Percentiles rank a stretch among this genome's conserved stretches.
Evolutionary conservation across 53 echinoderm and acorn worm genomes (phyloP).

Genomic region (Apostichopus leukothele): DNA sequence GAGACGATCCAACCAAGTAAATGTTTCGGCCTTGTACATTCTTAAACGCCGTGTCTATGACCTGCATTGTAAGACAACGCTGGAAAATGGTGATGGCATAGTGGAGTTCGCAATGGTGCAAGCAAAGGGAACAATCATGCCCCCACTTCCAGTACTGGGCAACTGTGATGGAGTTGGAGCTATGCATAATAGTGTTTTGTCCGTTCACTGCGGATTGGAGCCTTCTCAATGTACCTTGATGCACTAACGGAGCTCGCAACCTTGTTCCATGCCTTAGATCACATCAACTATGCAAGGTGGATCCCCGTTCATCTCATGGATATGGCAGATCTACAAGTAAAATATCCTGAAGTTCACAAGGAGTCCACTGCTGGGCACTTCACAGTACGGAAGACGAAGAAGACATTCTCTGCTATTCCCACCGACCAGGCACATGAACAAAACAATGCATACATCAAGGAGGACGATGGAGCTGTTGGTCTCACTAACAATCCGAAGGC

Average conservation of each 20-base stretch:
- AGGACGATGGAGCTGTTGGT: slow-evolving; percentile 33
- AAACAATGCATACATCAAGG: slow-evolving; percentile 30
- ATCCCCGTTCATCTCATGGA: slow-evolving; percentile 51
- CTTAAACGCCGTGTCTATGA: not conserved
- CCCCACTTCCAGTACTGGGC: slow-evolving; percentile 45
- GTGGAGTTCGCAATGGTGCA: not conserved
- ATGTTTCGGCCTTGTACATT: slow-evolving; percentile 5
- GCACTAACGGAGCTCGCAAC: slow-evolving; percentile 41
- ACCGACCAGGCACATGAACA: slow-evolving; percentile 52
- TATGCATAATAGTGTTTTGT: slow-evolving; percentile 30
- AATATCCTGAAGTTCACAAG: too few relatives aligned
- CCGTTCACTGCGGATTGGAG: not conserved
- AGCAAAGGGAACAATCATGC: slow-evolving; percentile 6
- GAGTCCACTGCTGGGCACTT: not conserved
- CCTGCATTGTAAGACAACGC: not conserved
- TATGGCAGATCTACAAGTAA: slow-evolving; percentile 27
- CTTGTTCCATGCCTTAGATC: slow-evolving; percentile 50
- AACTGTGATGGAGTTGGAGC: slow-evolving; percentile 20
- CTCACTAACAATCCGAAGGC: slow-evolving; percentile 17
- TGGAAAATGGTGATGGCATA: not conserved
- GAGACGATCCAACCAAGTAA: slow-evolving; percentile 40
- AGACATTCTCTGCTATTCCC: not conserved
- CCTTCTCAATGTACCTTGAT: slow-evolving; percentile 29
- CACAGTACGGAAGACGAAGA: not conserved
- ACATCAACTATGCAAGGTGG: slow-evolving; percentile 52